Base-by-base conservation (phyloP, 1,140 invertebrate species). In the Hydropsyche tenuis region DNA sequence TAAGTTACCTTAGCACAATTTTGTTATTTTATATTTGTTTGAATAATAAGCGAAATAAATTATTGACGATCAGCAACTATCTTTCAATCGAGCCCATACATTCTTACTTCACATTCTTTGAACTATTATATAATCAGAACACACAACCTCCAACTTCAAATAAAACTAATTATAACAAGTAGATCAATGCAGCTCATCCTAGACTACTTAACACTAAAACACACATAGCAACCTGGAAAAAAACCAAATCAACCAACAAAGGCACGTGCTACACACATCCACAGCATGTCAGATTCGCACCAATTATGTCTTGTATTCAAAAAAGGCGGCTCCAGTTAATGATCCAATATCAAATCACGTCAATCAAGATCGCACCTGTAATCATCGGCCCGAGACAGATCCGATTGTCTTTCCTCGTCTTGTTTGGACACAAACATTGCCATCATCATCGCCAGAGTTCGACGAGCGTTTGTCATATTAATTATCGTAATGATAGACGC, bases 291-390 rank as follows among this genome's bases (percentile, higher is more conserved):
- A 46, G 43, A 68, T 48, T 48, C 22, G 65, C 20, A 56, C 68
- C 68, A 70, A 70, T 70, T 70, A 70, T 42, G 48, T 42, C 68
- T n/a, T 42, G 27, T 56, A 70, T 70, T 70, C 37, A 56, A 65
- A 65, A 11, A 65, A 27, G 63, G 1, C 30, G 16, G 30, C 3
- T 65, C 16, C 30, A 37, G 3, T 37, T 37, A 37, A 37, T 37
- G 43, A 43, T 51, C 68, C 68, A 70, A 70, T 70, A 70, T 70
- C 68, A 70, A 70, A 70, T 70, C 43, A 70, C 68, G 68, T 70
- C 68, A 70, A 70, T 70, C 68, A 70, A 56, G 51, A 27, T 46
- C 51, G 27, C 48, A 60, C 68, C 68, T 37, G 23, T 46, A 43
- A 68, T 68, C 65, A 46, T 18, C 27, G 3, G 2, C 14, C 37